A percentile compares a stretch with the other conserved stretches of the same genome.
These are phyloP conservation scores for Melanerpes aurifrons DNA, from an alignment of 2,113 vertebrate genomes.

Conservation along the genomic window DNA sequence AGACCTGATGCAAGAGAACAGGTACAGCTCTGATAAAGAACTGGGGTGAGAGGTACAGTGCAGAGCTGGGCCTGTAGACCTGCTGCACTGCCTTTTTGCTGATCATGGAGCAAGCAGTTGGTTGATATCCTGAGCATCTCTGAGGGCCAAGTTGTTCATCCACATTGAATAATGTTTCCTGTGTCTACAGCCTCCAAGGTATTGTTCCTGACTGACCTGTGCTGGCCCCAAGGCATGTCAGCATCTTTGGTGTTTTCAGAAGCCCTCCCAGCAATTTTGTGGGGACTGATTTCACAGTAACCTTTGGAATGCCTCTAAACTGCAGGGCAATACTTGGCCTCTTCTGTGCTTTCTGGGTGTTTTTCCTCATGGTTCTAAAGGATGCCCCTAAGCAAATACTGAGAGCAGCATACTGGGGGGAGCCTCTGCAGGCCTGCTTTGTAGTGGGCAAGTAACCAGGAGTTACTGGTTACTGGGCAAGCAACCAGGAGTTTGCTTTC, in stretches of 20 bases:
- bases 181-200: neutral
- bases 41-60: neutral
- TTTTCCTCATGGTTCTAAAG: too few relatives aligned
- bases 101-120: neutral
- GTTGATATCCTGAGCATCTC: neutral
- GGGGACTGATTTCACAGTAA: neutral
- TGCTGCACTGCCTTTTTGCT: neutral
- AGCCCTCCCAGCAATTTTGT: neutral
- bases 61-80: neutral
- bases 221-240: neutral
- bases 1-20: conserved; percentile 82
- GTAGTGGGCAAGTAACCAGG: too few relatives aligned
- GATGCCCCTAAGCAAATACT: too few relatives aligned
- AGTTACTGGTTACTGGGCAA: too few relatives aligned
- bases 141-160: neutral
- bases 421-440: too few relatives aligned
- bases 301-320: neutral
- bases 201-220: neutral
- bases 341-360: neutral
- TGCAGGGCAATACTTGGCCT: neutral
- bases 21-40: conserved; percentile 58
- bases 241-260: neutral
- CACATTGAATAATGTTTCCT: neutral
- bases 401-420: too few relatives aligned
- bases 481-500: too few relatives aligned